Base-by-base conservation (phyloP, 1,140 invertebrate genomes). In the Achatina immaculata region DNA sequence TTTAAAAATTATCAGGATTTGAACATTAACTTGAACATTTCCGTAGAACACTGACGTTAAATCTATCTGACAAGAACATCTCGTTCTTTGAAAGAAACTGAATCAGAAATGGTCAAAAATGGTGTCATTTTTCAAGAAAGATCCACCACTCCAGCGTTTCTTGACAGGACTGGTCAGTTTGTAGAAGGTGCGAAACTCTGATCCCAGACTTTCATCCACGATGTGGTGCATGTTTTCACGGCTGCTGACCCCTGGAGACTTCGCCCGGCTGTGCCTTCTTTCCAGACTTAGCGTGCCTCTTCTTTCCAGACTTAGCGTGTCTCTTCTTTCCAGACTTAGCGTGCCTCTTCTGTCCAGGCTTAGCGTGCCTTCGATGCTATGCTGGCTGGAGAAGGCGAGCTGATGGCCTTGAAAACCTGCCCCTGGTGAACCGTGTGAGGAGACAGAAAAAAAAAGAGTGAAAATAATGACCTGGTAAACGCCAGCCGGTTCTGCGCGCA, bases 151-250 rank as follows among this genome's bases (percentile, higher is more conserved):
- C 24, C 69, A 36, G 6, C 4, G 9, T 80, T 87, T 88, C 82
- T 84, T 87, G 28, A 81, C 80, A 69, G 87, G 87, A 73, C 86
- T 85, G 65, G 86, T 88, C 66, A 85, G 74, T 85, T 88, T 88
- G 86, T 88, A 88, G 84, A 84, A 85, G 34, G 85, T 84, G 81
- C 86, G 87, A 84, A 88, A 88, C 55, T 88, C 87, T 55, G 82
- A 82, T 43, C 86, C 86, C 78, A 88, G 80, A 72, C 83, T 85
- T 42, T 86, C 75, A 36, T 78, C 78, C 74, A 82, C 83, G 36
- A 83, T 62, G 71, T 86, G 84, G 58, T 81, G 82, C 68, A 82
- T 83, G 48, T 31, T 24, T 34, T 77, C 75, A 14, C 75, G 31
- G 11, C 65, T 45, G 24, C 6, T 40, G 19, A 34, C 38, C 11